Evolutionary conservation across 2,888 invertebrate species (phyloP), one percentile per base, ranked within the genome.

Genomic region (Cataglyphis rosenhaueri): DNA sequence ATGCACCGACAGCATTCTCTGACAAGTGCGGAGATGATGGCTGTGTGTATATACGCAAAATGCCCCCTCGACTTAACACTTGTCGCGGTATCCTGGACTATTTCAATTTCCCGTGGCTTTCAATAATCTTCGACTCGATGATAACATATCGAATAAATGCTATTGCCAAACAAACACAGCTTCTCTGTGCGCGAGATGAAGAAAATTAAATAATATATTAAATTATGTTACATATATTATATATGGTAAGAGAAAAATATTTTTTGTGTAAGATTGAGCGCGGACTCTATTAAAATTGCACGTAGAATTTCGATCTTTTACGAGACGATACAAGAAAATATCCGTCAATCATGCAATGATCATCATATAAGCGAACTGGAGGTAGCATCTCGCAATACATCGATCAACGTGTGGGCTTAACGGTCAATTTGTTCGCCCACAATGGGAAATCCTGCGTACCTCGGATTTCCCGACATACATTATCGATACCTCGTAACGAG

Each of bases 401-500:
- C 41, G 57, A 68, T 78, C 68, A 78, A 66, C 57, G 41, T 32
- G 59, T 44, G 59, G 59, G 78, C 32, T 32, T 59, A 78, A 68
- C 78, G 59, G 68, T 68, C 78, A 68, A 78, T 78, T 68, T 68
- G 78, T 59, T 78, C 15, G 21, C 78, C 59, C 57, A 25, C 68
- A 44, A 68, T 68, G 32, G 57, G 78, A 59, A 35, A 18, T 44
- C 25, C 68, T 38, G 64, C 18, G 32, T 35, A 18, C 10, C 18
- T 32, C 32, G 68, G 68, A 78, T 68, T 68, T 68, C 78, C 78
- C 21, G 78, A 68, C 68, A 21, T 59, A 21, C 57, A 78, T 78
- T 59, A 68, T 68, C 52, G 57, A 68, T 78, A 44, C 59, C 35
- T 38, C 57, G 25, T 55, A 66, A 57, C 75, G 10, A 65, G 25